Percentiles rank a stretch among this genome's conserved stretches.
These are phyloP conservation scores for Trachymyrmex cornetzi DNA, from an alignment of 1,140 invertebrate species.

Conservation along the genomic window DNA sequence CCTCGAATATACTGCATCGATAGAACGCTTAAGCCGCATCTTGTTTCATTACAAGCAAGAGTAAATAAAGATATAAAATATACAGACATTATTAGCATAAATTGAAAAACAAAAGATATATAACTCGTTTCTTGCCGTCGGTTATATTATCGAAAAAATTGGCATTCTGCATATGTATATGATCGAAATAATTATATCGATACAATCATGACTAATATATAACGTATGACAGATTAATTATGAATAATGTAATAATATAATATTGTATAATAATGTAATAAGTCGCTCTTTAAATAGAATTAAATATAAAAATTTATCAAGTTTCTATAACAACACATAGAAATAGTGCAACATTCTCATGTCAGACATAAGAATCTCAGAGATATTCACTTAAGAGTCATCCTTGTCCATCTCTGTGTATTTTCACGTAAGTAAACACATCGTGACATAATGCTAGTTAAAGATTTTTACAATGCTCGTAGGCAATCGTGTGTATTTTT, in stretches of 20 bases:
- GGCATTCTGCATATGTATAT: background rate
- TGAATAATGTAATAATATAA: background rate
- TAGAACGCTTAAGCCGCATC: background rate
- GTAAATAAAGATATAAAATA: conserved; percentile 22
- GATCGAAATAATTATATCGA: background rate
- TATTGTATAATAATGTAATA: background rate
- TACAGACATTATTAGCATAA: background rate
- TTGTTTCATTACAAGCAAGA: background rate
- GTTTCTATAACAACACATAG: background rate
- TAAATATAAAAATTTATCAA: background rate
- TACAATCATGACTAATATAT: background rate
- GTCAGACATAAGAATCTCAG: background rate
- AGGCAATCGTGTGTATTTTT: conserved; percentile 50
- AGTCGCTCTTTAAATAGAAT: background rate
- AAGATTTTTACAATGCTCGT: conserved; percentile 33
- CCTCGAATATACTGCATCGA: conserved; percentile 12
- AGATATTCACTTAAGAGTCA: conserved; percentile 27
- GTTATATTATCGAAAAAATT: background rate
- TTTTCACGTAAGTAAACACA: conserved; percentile 43
- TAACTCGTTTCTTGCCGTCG: conserved; percentile 26
- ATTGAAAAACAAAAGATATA: conserved; percentile 1
- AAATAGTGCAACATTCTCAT: conserved; percentile 8
- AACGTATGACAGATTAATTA: background rate
- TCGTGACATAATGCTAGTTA: conserved; percentile 54
- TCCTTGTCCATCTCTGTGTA: conserved; percentile 44